Evolutionary conservation across 2,888 invertebrate genomes (phyloP).

Genomic region (Geotrupes spiniger): DNA sequence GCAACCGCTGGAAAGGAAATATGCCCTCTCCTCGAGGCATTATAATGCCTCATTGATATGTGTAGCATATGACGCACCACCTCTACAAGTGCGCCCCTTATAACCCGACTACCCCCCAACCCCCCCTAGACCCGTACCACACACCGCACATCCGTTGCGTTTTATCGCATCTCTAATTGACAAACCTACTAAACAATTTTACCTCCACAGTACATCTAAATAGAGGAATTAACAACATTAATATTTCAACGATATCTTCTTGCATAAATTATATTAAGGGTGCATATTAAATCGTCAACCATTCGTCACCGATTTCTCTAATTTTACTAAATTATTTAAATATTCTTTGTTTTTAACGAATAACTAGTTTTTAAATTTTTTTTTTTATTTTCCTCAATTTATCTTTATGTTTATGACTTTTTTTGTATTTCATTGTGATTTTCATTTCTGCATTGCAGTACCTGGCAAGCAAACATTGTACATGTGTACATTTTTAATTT

Average conservation of each 20-base stretch:
- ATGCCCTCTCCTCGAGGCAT: conserved; percentile 30
- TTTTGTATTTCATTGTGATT: too few species aligned
- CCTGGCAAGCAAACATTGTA: too few species aligned
- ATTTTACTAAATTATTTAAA: too few species aligned
- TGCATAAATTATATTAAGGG: conserved; percentile 3
- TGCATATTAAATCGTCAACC: neutral
- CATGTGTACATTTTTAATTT: too few species aligned
- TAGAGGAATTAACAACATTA: too few species aligned
- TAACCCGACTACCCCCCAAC: conserved; percentile 17
- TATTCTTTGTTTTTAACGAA: too few species aligned
- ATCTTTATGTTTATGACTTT: too few species aligned
- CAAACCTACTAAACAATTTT: conserved; percentile 4
- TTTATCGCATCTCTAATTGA: conserved; percentile 13
- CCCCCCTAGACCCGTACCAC: conserved; percentile 11
- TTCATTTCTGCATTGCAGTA: too few species aligned
- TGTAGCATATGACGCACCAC: conserved; percentile 32
- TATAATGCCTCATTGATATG: conserved; percentile 36
- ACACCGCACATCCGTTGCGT: conserved; percentile 12
- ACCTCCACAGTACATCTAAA: neutral
- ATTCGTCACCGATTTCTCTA: too few species aligned
- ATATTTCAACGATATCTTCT: too few species aligned
- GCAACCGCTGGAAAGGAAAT: conserved; percentile 32
- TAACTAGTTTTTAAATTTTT: too few species aligned
- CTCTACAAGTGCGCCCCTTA: conserved; percentile 17
- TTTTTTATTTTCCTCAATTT: too few species aligned